A percentile compares a stretch with the other conserved stretches of the same genome.
These are phyloP conservation scores for Camelus dromedarius DNA, from an alignment of 2,113 vertebrate species.

Conservation along the genomic window DNA sequence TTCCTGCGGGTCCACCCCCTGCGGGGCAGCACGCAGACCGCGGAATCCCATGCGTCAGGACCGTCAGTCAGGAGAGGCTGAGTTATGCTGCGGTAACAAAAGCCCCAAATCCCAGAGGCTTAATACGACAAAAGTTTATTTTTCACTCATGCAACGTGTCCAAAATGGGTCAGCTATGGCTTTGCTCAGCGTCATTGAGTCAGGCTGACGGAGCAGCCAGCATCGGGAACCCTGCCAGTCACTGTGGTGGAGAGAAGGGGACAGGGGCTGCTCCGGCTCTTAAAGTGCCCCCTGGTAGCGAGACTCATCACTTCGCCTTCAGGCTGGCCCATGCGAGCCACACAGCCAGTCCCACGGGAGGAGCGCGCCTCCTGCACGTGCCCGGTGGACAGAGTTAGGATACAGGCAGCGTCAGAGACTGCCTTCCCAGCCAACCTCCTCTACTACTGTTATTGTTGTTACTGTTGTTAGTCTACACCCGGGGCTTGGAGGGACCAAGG, in stretches of 20 bases:
- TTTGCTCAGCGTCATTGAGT: background rate
- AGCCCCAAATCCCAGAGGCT: slow-evolving; percentile 3
- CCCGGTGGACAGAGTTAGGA: too few species aligned
- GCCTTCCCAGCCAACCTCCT: background rate
- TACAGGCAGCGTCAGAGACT: background rate
- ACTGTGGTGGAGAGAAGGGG: background rate
- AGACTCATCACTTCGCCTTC: background rate
- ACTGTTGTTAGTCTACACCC: background rate
- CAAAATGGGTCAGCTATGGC: background rate
- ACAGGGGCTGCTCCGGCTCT: background rate
- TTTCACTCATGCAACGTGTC: background rate
- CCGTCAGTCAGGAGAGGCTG: background rate
- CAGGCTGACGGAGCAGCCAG: background rate
- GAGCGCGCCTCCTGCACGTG: accelerated
- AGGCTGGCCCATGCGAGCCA: background rate
- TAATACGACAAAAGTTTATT: background rate
- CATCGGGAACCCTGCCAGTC: background rate
- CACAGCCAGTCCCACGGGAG: background rate
- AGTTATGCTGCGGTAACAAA: background rate
- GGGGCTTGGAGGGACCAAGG: background rate
- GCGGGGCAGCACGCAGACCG: accelerated
- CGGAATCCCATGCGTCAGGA: background rate
- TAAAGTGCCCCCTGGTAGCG: background rate
- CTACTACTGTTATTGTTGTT: accelerated
- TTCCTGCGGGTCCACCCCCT: background rate